Evolutionary conservation across 2,113 vertebrate species (phyloP).

Genomic region (Tachycineta bicolor): DNA sequence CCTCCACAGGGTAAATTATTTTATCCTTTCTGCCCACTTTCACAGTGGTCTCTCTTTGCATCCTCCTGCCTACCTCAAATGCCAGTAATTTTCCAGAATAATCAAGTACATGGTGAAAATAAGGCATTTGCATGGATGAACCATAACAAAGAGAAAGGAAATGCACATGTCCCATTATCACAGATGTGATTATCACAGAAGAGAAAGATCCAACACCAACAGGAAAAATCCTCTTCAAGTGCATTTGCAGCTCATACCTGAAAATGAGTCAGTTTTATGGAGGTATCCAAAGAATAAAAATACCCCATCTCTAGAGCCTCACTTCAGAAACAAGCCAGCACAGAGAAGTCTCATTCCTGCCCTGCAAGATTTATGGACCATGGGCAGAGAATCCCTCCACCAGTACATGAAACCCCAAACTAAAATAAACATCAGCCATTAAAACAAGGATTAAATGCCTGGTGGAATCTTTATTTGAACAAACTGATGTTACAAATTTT

Average conservation of each 20-base stretch:
- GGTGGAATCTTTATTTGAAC: conserved; percentile 52
- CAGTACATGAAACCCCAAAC: conserved; percentile 45
- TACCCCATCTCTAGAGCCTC: not conserved
- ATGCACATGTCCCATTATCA: not conserved
- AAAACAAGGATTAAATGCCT: conserved; percentile 52
- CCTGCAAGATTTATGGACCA: conserved; percentile 32
- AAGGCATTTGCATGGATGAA: not conserved
- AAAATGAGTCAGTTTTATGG: not conserved
- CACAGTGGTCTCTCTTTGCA: not conserved
- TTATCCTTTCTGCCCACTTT: not conserved
- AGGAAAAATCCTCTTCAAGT: not conserved
- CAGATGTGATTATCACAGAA: not conserved
- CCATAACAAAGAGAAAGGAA: not conserved
- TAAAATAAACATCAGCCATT: conserved; percentile 68
- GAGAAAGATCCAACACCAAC: not conserved
- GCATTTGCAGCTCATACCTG: not conserved
- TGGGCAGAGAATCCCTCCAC: not conserved
- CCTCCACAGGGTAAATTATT: not conserved
- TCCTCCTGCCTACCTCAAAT: not conserved
- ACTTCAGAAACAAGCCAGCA: not conserved
- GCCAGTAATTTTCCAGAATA: not conserved
- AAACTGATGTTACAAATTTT: conserved; percentile 44
- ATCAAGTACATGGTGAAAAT: not conserved
- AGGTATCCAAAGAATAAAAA: not conserved
- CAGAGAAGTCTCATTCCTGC: not conserved